Evolutionary conservation across 2,888 invertebrate genomes (phyloP).

Genomic region (Ecliptopera silaceata): DNA sequence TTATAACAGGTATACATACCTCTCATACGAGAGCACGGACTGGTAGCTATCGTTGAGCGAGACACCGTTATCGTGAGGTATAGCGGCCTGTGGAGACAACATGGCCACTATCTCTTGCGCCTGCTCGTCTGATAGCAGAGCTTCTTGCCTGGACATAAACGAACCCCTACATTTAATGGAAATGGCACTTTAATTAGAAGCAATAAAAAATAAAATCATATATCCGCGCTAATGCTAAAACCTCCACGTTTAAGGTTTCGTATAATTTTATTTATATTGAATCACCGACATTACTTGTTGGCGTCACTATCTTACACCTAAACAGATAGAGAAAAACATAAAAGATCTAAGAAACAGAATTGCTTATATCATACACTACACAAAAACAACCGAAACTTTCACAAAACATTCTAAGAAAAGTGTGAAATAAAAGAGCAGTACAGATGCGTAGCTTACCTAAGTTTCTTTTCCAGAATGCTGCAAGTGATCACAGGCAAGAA

Average conservation of each 20-base stretch:
- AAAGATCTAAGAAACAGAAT: neutral
- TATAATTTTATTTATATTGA: no score
- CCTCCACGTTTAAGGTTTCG: no score
- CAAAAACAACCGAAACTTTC: conserved; percentile 34
- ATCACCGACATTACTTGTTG: no score
- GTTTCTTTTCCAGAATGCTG: conserved; percentile 93
- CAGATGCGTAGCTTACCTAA: conserved; percentile 85
- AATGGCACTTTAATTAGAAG: neutral
- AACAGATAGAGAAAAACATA: no score
- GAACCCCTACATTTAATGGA: neutral
- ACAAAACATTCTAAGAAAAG: conserved; percentile 31
- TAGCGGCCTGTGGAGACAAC: conserved; percentile 85
- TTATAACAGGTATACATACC: conserved; percentile 46
- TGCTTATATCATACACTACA: neutral
- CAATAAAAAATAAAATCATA: no score
- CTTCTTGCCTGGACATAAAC: conserved; percentile 85
- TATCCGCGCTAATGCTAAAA: neutral
- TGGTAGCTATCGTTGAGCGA: conserved; percentile 83
- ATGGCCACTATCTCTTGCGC: conserved; percentile 94
- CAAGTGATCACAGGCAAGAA: conserved; percentile 78
- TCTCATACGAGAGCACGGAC: conserved; percentile 81
- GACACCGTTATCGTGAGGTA: conserved; percentile 73
- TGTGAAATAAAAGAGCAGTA: conserved; percentile 41
- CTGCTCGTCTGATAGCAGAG: conserved; percentile 93
- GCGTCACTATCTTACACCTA: no score